Conservation (phyloP, 2,888 invertebrate species). For the Rhogogaster chlorosoma region DNA sequence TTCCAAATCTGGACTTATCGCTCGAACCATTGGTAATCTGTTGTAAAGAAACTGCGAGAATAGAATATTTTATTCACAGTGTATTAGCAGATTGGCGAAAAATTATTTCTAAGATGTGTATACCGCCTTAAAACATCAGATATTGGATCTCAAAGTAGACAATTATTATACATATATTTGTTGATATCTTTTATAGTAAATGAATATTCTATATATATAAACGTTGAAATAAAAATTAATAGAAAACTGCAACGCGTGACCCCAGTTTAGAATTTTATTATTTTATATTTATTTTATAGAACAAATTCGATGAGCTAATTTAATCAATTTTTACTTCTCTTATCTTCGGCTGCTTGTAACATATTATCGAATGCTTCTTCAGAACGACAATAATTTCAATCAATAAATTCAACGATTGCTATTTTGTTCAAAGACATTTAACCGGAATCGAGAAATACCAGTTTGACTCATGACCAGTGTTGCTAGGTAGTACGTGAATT, state of each 20-base stretch:
- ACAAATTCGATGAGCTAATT: background rate
- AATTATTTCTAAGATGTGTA: background rate
- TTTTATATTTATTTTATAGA: conserved; percentile 2
- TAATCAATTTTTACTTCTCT: background rate
- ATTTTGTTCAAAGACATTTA: background rate
- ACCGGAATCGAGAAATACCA: conserved; percentile 1
- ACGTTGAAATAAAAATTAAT: conserved; percentile 25
- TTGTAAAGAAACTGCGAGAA: background rate
- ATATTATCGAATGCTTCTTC: background rate
- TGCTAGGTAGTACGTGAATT: background rate
- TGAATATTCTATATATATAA: conserved; percentile 27
- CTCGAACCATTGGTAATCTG: background rate
- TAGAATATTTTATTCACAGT: background rate
- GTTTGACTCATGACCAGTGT: background rate
- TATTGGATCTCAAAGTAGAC: conserved; percentile 3
- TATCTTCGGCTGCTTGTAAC: background rate
- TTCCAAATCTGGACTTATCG: no score
- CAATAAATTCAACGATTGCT: background rate
- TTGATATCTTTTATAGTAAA: conserved; percentile 20
- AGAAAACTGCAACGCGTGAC: conserved; percentile 25
- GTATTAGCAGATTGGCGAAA: background rate
- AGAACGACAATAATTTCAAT: background rate
- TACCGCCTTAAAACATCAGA: background rate
- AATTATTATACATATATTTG: conserved; percentile 22
- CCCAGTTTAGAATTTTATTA: background rate